Evolutionary conservation across 2,113 vertebrate species (phyloP).

Genomic region (Psammodynastes pulverulentus): DNA sequence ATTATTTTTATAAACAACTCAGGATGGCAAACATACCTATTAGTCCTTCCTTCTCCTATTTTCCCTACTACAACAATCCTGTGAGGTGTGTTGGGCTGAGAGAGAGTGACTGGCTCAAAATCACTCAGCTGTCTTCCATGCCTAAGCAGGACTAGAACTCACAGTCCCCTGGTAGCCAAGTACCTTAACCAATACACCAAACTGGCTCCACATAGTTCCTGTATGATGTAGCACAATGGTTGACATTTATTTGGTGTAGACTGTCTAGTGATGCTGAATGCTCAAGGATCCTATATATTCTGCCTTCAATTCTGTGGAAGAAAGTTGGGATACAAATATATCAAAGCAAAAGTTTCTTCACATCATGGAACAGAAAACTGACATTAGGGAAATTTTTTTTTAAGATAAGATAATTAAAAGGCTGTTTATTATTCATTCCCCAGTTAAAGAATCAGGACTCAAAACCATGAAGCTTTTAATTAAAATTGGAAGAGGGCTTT

Average conservation of each 20-base stretch:
- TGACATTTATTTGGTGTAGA: not conserved
- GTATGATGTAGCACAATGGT: not conserved
- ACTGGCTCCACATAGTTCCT: not conserved
- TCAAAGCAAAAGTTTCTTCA: not conserved
- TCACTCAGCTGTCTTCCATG: not conserved
- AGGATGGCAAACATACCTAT: too few relatives aligned
- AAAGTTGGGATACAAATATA: not conserved
- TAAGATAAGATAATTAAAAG: not conserved
- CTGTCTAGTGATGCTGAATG: not conserved
- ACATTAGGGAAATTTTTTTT: too few relatives aligned
- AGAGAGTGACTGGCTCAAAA: not conserved
- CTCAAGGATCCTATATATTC: not conserved
- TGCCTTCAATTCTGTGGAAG: not conserved
- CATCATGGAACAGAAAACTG: not conserved
- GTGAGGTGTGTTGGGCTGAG: not conserved
- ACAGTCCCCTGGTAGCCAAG: not conserved
- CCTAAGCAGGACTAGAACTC: not conserved
- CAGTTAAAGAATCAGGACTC: not conserved
- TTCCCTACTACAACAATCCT: not conserved
- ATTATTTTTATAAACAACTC: too few relatives aligned
- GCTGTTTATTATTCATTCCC: not conserved
- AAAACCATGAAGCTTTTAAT: not conserved
- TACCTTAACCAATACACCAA: not conserved
- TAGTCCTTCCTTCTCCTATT: not conserved
- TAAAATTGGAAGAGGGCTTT: not conserved